Evolutionary conservation across 2,888 invertebrate genomes (phyloP), one percentile per base, ranked within the genome.

Genomic region (Eupithecia subfuscata): DNA sequence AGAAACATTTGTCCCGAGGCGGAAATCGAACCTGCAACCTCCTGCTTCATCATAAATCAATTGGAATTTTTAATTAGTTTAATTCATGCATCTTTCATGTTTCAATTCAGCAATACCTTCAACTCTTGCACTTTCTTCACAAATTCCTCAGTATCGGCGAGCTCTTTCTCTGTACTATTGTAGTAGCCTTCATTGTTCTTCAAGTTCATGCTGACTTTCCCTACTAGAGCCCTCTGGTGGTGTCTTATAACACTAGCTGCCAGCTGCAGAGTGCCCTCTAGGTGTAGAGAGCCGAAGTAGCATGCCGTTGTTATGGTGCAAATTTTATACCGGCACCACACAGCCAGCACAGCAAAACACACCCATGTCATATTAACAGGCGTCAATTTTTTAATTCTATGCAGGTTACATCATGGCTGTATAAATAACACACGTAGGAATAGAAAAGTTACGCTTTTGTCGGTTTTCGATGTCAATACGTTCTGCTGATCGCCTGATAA

Each of bases 121-220:
- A 95, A 91, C 18, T 89, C 90, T 74, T 92, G 83, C 70, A 98
- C 95, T 74, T 90, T 90, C 75, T 95, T 83, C 56, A 98, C 92
- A 88, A 98, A 98, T 43, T 89, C 87, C 82, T 96, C 92, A 0
- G 97, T 96, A 74, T 96, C 96, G 16, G 82, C 82, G 2, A 97
- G 84, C 34, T 97, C 97, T 60, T 95, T 94, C 40, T 95, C 92
- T 0, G 96, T 96, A 1, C 91, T 90, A 81, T 96, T 96, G 76
- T 94, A 96, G 90, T 98, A 98, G 0, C 96, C 95, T 45, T 95
- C 95, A 81, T 92, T 90, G 80, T 95, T 93, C 64, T 93, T 88
- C n/a, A 94, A 87, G 79, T 97, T 97, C 97, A 98, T 97, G 90
- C 97, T 97, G 9, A 98, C 97, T 96, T 98, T 98, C 0, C 98